These are phyloP conservation scores for Habrosyne pyritoides DNA, from an alignment of 2,888 invertebrate genomes.

Conservation along the genomic window DNA sequence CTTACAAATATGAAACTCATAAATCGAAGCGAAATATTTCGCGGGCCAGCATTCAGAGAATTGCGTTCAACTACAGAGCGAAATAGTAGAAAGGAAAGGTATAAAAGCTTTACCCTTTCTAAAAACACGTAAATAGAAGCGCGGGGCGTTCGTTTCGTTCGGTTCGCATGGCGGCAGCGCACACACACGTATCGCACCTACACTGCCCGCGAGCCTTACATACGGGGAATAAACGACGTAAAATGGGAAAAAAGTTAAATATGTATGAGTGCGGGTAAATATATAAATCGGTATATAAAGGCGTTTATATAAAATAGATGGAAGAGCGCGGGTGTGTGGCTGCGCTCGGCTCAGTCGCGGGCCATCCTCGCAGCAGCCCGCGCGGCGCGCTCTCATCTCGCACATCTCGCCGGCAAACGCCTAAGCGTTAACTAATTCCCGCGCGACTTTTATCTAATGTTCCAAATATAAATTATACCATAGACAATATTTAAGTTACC, in stretches of 20 bases:
- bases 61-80: conserved; percentile 72
- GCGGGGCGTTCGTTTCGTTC: conserved; percentile 65
- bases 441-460: neutral
- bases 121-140: conserved; percentile 81
- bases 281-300: conserved; percentile 82
- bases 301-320: conserved; percentile 78
- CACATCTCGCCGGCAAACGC: neutral
- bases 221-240: conserved; percentile 80
- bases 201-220: conserved; percentile 62
- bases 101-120: conserved; percentile 82
- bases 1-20: conserved; percentile 69
- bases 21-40: conserved; percentile 78
- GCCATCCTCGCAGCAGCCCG: conserved; percentile 50
- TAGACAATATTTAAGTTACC: neutral
- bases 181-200: conserved; percentile 57
- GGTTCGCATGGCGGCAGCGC: conserved; percentile 61
- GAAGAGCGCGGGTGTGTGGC: conserved; percentile 58
- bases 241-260: conserved; percentile 84
- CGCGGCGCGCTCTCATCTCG: conserved; percentile 25
- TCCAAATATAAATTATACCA: neutral
- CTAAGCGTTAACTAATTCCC: neutral
- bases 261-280: conserved; percentile 84
- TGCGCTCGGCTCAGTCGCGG: conserved; percentile 69
- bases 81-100: conserved; percentile 78
- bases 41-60: conserved; percentile 66